Evolutionary conservation across 1,140 invertebrate genomes (phyloP).

Genomic region (Acyrthosiphon pisum): DNA sequence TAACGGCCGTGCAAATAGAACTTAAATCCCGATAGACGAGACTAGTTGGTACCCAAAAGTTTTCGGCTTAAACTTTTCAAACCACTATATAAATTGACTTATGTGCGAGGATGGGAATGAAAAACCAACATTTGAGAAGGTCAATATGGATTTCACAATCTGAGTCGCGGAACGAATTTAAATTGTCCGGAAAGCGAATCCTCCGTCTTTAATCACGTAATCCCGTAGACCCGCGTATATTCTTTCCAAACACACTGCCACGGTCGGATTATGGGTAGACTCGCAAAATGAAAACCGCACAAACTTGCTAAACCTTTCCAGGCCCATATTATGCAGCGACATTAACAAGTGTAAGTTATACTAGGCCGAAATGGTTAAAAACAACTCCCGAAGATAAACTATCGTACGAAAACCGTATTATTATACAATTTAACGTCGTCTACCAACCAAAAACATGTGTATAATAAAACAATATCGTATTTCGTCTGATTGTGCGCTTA

Average conservation of each 20-base stretch:
- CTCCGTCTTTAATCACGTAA: constrained; percentile 37
- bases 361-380: neutral
- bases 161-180: constrained; percentile 38
- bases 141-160: constrained; percentile 36
- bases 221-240: neutral
- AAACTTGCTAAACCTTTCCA: neutral
- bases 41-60: constrained; percentile 33
- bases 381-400: neutral
- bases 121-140: constrained; percentile 44
- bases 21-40: constrained; percentile 32
- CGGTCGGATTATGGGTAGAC: neutral
- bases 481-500: neutral
- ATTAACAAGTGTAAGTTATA: constrained; percentile 20
- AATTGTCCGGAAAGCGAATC: constrained; percentile 27
- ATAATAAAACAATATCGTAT: neutral
- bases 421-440: neutral
- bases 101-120: neutral
- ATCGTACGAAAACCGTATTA: neutral
- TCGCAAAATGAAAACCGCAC: constrained; percentile 13
- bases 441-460: neutral
- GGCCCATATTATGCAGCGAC: neutral
- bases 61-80: constrained; percentile 42
- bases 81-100: constrained; percentile 35
- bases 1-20: neutral
- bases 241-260: constrained; percentile 3